phyloP scores from a whole-genome alignment of 2,888 invertebrate genomes.

The Kryphioiulus occultus region DNA sequence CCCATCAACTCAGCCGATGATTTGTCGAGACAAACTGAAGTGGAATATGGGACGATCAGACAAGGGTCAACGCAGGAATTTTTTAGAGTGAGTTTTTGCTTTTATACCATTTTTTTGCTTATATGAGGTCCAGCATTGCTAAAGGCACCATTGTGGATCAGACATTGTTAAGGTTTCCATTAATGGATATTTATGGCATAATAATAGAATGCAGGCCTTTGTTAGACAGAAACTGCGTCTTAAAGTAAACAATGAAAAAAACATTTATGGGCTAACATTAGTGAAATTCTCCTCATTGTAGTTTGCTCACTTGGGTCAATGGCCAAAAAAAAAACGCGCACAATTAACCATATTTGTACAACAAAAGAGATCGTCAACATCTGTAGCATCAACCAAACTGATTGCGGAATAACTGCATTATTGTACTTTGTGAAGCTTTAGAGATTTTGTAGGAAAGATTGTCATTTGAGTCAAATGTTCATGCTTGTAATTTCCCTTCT shows the following conservation, averaged over 20 bases:
- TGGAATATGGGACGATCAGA: conserved; percentile 84
- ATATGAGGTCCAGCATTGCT: background rate
- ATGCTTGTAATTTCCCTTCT: conserved; percentile 53
- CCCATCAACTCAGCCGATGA: conserved; percentile 95
- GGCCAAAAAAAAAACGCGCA: background rate
- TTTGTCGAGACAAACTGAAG: conserved; percentile 89
- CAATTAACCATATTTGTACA: background rate
- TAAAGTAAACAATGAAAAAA: background rate
- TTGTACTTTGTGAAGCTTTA: background rate
- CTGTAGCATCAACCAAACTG: background rate
- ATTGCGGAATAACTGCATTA: background rate
- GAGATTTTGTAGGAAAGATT: background rate
- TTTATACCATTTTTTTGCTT: background rate
- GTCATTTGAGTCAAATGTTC: background rate
- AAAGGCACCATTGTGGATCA: background rate
- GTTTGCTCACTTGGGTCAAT: background rate
- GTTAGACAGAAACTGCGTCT: background rate
- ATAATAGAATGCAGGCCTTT: background rate
- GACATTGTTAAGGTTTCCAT: background rate
- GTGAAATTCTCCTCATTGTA: background rate
- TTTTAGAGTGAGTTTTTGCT: conserved; percentile 72
- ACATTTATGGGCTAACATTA: background rate
- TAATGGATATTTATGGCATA: background rate
- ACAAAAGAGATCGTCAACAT: background rate
- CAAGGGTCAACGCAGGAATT: conserved; percentile 86